These are phyloP conservation scores for Trimorus sp. DNA, from an alignment of 2,888 invertebrate species.

Conservation along the genomic window DNA sequence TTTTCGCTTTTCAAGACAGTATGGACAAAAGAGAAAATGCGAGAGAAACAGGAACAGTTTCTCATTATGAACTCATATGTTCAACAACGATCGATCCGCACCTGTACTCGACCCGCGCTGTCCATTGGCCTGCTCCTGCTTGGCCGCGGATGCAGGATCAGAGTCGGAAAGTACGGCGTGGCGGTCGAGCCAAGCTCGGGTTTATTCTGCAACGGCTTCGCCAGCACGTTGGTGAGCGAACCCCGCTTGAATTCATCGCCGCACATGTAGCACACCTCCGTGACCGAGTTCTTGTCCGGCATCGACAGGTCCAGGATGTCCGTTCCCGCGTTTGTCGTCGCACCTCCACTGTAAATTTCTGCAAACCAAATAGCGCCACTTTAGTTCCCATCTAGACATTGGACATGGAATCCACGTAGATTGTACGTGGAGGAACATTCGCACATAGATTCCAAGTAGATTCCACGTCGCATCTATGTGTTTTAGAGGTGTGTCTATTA, in stretches of 20 bases:
- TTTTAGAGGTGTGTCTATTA: no score
- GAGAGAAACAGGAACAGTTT: no score
- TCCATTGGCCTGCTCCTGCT: slow-evolving; percentile 93
- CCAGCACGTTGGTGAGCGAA: slow-evolving; percentile 87
- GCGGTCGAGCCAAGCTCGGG: slow-evolving; percentile 76
- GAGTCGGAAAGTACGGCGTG: slow-evolving; percentile 86
- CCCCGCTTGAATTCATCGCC: slow-evolving; percentile 94
- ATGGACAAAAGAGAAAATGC: no score
- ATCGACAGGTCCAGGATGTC: slow-evolving; percentile 94
- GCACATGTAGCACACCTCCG: slow-evolving; percentile 95
- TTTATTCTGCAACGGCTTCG: slow-evolving; percentile 83
- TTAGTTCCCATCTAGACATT: no score
- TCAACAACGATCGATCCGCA: slow-evolving; percentile 62
- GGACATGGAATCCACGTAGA: no score
- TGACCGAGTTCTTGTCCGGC: slow-evolving; percentile 95
- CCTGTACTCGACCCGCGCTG: slow-evolving; percentile 86
- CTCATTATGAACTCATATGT: not conserved
- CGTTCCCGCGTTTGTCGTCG: slow-evolving; percentile 85
- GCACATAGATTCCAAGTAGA: no score
- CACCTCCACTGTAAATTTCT: slow-evolving; percentile 79
- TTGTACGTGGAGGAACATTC: no score
- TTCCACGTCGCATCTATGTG: no score
- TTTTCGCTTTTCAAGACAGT: no score
- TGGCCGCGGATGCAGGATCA: slow-evolving; percentile 90
- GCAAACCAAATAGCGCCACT: slow-evolving; percentile 9